Evolutionary conservation across 2,113 vertebrate genomes (phyloP), one percentile per base, ranked within the genome.

Genomic region (Himantopus leucocephalus): DNA sequence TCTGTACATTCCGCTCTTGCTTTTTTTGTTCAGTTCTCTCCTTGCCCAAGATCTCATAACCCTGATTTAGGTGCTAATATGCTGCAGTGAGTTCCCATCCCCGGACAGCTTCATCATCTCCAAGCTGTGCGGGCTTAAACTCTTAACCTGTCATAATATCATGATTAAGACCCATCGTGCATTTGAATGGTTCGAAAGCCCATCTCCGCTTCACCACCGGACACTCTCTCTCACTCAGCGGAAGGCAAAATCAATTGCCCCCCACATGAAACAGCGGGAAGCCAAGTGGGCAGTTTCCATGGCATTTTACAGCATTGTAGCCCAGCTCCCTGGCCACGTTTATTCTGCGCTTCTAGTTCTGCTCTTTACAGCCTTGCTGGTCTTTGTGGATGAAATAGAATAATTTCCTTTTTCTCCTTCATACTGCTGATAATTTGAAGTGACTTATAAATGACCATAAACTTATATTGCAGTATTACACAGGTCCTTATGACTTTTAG

Each of bases 1-100:
- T 43, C 81, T 71, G 63, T 78, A 50, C 22, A 58, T 74, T 73
- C 56, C 60, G 5, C 24, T 90, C 43, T 50, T 59, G 22, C 1
- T 30, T 82, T 85, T 84, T 80, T 89, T 48, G 22, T 63, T 68
- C 52, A 8, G 39, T 78, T 84, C 76, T 73, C 35, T 94, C 60
- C 41, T 88, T 62, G 26, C 37, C 75, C 60, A 76, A 60, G 60
- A 94, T 91, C 63, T 76, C 74, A 72, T 85, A 97, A 94, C 41
- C 58, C 91, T 91, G 91, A 92, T 89, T 96, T 92, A 96, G 87
- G 83, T 87, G 58, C 58, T 92, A 94, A 95, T 94, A 80, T 22
- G 18, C 67, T 77, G 91, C 89, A 90, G 37, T 39, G 41, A 91
- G 59, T 88, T 91, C 45, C 71, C 83, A 93, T 89, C 92, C 86